Percentiles rank a stretch among this genome's conserved stretches.
phyloP scores from a whole-genome alignment of 2,888 invertebrate species.

The Petrophora chlorosata region DNA sequence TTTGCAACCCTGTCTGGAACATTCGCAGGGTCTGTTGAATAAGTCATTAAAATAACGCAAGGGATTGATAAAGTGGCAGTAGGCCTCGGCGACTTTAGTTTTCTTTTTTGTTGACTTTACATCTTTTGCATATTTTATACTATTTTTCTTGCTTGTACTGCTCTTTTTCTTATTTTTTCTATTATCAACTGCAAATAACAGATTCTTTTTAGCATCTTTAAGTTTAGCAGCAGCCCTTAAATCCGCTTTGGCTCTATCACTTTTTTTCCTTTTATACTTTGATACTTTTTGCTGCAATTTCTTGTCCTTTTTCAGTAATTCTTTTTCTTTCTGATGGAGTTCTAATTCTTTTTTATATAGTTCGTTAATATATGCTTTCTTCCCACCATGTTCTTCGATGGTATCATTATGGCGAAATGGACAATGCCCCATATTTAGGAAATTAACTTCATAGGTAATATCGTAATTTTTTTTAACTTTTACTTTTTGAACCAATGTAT shows the following conservation, averaged over 20 bases:
- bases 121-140: neutral
- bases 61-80: conserved; percentile 3
- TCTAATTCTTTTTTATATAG: conserved; percentile 34
- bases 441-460: neutral
- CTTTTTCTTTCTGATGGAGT: conserved; percentile 39
- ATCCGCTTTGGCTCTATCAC: conserved; percentile 38
- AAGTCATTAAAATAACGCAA: conserved; percentile 17
- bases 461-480: too few relatives aligned
- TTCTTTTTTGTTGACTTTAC: conserved; percentile 13
- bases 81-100: neutral
- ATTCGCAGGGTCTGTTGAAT: conserved; percentile 16
- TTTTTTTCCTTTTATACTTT: conserved; percentile 31
- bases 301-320: conserved; percentile 41
- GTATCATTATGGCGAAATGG: conserved; percentile 1
- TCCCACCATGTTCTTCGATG: neutral
- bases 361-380: conserved; percentile 12
- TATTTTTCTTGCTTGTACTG: conserved; percentile 11
- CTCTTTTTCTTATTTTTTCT: conserved; percentile 32
- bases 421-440: conserved; percentile 14
- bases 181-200: conserved; percentile 32
- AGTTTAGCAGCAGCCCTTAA: conserved; percentile 44
- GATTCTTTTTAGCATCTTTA: conserved; percentile 42
- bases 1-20: conserved; percentile 9
- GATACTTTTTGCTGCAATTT: conserved; percentile 32
- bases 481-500: too few relatives aligned